phyloP scores from a whole-genome alignment of 2,113 vertebrate species.

The Oryctolagus cuniculus region mOryCun1.1 NC_091438.1:161940501-161941000 shows the following conservation, averaged over 20 bases:
- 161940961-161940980: too few relatives aligned
- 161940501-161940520: constrained; percentile 42
- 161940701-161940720: neutral
- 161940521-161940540: neutral
- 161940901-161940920: too few relatives aligned
- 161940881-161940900: too few relatives aligned
- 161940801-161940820: too few relatives aligned
- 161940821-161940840: too few relatives aligned
- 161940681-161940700: neutral
- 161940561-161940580: neutral
- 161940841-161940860: too few relatives aligned
- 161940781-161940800: neutral
- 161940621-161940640: neutral
- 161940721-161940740: neutral
- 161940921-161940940: too few relatives aligned
- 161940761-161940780: neutral
- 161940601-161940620: neutral
- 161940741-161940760: fast-evolving
- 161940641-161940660: neutral
- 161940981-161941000: too few relatives aligned
- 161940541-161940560: neutral
- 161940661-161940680: neutral
- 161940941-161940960: too few relatives aligned
- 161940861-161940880: too few relatives aligned
- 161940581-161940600: neutral